These are phyloP conservation scores for Marmota flaviventris DNA, from an alignment of 2,113 vertebrate genomes.

Conservation along the genomic window DNA sequence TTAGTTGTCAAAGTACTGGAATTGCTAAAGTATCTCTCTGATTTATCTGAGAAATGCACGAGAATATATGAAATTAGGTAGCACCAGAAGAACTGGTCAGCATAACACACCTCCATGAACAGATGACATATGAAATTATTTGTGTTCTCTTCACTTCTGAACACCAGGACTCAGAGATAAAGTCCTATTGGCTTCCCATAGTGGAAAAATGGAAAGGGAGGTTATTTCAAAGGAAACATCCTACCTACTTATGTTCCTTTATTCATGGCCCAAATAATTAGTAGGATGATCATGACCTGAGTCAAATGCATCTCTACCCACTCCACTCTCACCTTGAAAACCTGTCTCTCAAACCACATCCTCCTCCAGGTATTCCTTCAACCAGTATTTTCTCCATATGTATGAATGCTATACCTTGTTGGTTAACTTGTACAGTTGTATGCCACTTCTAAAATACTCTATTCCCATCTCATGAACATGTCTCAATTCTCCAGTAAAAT, in stretches of 20 bases:
- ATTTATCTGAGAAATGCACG: not conserved
- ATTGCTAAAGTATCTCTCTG: conserved; percentile 23
- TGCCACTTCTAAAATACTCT: not conserved
- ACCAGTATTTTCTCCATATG: not conserved
- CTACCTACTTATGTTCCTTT: not conserved
- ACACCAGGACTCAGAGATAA: not conserved
- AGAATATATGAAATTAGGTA: not conserved
- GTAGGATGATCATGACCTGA: not conserved
- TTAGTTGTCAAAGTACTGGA: not conserved
- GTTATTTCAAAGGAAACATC: not conserved
- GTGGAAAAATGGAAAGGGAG: not conserved
- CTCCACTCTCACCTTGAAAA: not conserved
- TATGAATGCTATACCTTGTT: not conserved
- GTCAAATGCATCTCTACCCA: not conserved
- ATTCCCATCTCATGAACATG: not conserved
- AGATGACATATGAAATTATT: not conserved
- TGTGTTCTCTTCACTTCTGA: conserved; percentile 37
- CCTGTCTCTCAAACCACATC: not conserved
- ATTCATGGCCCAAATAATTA: not conserved
- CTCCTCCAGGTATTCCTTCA: not conserved
- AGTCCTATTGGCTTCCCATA: not conserved
- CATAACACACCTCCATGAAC: not conserved
- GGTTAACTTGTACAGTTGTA: not conserved
- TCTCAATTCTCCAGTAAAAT: not conserved
- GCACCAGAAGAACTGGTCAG: not conserved